phyloP scores from a whole-genome alignment of 2,888 invertebrate species.

The Drosophila barbarae region DNA sequence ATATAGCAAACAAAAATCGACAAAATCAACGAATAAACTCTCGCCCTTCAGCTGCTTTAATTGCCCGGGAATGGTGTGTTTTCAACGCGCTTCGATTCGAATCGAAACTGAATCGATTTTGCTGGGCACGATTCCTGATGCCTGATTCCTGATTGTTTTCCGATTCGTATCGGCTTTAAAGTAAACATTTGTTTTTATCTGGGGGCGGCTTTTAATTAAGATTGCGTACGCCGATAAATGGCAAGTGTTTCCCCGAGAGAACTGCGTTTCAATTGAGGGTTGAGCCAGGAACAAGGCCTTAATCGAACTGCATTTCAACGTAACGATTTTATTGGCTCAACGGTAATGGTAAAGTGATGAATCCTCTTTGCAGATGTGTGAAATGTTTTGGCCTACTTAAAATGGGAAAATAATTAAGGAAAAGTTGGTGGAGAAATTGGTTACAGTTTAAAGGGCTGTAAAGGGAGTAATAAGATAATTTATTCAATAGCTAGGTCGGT shows the following conservation, averaged over 20 bases:
- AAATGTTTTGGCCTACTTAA: background rate
- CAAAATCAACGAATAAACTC: conserved; percentile 33
- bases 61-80: conserved; percentile 60
- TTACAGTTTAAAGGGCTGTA: background rate
- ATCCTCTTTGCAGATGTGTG: background rate
- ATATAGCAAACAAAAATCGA: conserved; percentile 41
- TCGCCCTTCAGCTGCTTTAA: conserved; percentile 61
- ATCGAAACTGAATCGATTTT: conserved; percentile 59
- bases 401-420: background rate
- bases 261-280: conserved; percentile 36
- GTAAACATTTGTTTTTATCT: conserved; percentile 67
- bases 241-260: conserved; percentile 38
- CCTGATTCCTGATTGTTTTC: conserved; percentile 10
- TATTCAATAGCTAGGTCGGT: too few relatives aligned
- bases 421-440: background rate
- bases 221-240: conserved; percentile 61
- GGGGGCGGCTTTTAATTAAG: conserved; percentile 66
- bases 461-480: background rate
- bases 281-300: conserved; percentile 20
- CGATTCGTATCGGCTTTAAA: conserved; percentile 59
- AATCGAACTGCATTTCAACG: conserved; percentile 26
- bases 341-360: background rate
- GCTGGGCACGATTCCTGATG: conserved; percentile 50
- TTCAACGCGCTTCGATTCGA: conserved; percentile 54
- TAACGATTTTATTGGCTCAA: conserved; percentile 9